phyloP scores from a whole-genome alignment of 2,888 invertebrate genomes.

The Acleris cristana region DNA sequence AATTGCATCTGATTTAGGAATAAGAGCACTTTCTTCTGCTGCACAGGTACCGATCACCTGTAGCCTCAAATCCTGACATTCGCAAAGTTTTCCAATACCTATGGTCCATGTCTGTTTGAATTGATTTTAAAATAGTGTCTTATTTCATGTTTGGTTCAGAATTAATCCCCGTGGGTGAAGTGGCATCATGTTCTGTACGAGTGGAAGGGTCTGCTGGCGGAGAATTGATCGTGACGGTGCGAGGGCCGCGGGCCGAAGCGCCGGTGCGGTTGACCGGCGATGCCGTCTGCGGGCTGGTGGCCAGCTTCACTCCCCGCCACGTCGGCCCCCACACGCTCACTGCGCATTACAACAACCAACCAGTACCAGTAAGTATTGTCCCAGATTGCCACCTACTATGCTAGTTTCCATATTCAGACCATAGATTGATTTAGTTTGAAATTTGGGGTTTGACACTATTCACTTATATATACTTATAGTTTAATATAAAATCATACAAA shows the following conservation, averaged over 20 bases:
- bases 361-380: slow-evolving; percentile 84
- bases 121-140: too few relatives aligned
- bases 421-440: too few relatives aligned
- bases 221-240: slow-evolving; percentile 94
- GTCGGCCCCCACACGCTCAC: slow-evolving; percentile 97
- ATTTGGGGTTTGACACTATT: background rate
- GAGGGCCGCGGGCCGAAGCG: slow-evolving; percentile 93
- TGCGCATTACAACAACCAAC: slow-evolving; percentile 95
- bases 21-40: too few relatives aligned
- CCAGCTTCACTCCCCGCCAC: slow-evolving; percentile 95
- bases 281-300: slow-evolving; percentile 93
- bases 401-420: too few relatives aligned
- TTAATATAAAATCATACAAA: too few relatives aligned
- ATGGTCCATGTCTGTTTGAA: too few relatives aligned
- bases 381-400: too few relatives aligned
- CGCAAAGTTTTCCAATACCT: too few relatives aligned
- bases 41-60: too few relatives aligned
- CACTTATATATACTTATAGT: too few relatives aligned
- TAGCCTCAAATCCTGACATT: too few relatives aligned
- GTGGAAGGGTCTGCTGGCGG: slow-evolving; percentile 86
- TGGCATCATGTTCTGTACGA: slow-evolving; percentile 78
- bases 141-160: slow-evolving; percentile 73
- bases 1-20: too few relatives aligned
- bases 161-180: slow-evolving; percentile 91
- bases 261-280: slow-evolving; percentile 96